Evolutionary conservation across 2,797 vertebrate species (phyloP).

Genomic region (Balearica regulorum): DNA sequence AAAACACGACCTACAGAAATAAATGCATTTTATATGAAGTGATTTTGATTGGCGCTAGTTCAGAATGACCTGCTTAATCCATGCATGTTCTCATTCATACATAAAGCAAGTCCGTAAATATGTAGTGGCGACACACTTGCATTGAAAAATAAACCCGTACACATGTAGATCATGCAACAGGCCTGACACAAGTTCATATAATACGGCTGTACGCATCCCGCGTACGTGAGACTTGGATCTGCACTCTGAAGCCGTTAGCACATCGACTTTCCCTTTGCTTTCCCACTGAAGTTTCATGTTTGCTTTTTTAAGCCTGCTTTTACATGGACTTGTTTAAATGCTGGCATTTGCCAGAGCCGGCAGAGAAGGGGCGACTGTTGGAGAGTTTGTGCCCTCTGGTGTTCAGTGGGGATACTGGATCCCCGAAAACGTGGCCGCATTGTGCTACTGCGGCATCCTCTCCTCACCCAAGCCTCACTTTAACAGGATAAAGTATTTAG

Average conservation of each 20-base stretch:
- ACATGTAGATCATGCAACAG: too few species aligned
- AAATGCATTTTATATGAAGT: background rate
- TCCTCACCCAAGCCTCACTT: background rate
- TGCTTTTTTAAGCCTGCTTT: background rate
- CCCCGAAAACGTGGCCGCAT: background rate
- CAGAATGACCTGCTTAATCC: background rate
- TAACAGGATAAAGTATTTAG: background rate
- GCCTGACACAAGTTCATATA: background rate
- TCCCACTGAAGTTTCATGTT: background rate
- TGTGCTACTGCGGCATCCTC: background rate
- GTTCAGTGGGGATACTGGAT: background rate
- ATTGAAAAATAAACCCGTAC: background rate
- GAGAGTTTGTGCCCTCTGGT: slow-evolving; percentile 65
- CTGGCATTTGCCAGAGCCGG: background rate
- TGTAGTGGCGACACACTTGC: background rate
- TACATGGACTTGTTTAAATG: background rate
- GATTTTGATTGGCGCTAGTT: background rate
- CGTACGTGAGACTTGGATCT: accelerated
- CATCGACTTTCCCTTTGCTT: background rate
- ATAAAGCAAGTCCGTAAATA: background rate
- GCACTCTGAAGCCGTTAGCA: background rate
- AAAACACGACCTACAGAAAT: background rate
- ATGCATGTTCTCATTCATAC: background rate
- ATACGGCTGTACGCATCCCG: accelerated
- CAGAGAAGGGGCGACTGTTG: background rate